Evolutionary conservation across 1,140 invertebrate genomes (phyloP), one percentile per base, ranked within the genome.

Genomic region (Rhopalosiphum padi): DNA sequence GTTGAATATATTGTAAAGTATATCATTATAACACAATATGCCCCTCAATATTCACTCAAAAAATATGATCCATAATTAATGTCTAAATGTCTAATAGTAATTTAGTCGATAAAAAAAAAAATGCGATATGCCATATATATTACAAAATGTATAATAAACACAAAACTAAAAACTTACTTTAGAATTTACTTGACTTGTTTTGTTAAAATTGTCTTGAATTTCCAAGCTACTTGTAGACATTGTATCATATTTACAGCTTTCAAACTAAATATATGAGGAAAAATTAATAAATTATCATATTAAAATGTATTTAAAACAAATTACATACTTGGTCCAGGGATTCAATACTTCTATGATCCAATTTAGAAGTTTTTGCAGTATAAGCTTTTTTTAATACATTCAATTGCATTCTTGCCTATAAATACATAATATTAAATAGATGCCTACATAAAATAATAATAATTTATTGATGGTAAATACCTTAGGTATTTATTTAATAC

Each of bases 311-410:
- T 60, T 23, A 68, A 43, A n/a, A 41, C n/a, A 68, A 90, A 53
- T 37, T 55, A 37, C 22, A 83, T 51, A 91, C 91, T 92, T 92
- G 68, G 35, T 91, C 90, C 23, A 91, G 21, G 46, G 90, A 91
- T 18, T 91, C 90, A n/a, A 46, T 46, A 35, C 90, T 91, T 18
- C 60, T 91, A 48, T 77, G 37, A 48, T 85, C 41, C 7, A 77
- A 5, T 83, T 83, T 83, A n/a, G 90, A 91, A 8, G n/a, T 51
- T 35, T 83, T 85, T 37, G 91, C 30, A 51, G 91, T 92, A 53
- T 92, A 92, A 0, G 91, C 91, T 83, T 92, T 92, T 37, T 92
- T 92, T 51, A 92, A 92, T 6, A 92, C 77, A 37, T 92, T 92
- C 46, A 92, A 85, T 37, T 92, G 91, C 77, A 92, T 83, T 85